Conservation (phyloP, 2,797 vertebrate species). For the Darevskia nairensis region DNA sequence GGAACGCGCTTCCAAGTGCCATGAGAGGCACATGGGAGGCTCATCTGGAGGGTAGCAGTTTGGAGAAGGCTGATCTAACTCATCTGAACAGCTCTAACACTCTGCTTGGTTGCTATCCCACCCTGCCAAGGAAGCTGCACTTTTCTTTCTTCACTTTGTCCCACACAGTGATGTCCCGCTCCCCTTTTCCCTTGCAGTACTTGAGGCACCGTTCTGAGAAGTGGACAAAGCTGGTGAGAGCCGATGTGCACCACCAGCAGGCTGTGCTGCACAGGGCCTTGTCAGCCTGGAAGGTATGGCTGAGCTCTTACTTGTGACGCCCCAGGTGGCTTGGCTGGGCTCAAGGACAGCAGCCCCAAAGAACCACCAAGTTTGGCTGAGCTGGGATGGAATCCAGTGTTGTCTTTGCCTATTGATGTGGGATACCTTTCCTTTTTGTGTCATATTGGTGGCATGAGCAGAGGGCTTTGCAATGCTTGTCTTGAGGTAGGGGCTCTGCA, state of each 20-base stretch:
- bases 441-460: no score
- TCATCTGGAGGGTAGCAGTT: no score
- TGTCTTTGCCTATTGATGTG: no score
- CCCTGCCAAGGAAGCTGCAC: neutral
- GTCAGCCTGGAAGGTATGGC: constrained; percentile 84
- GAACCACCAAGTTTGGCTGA: neutral
- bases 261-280: constrained; percentile 75
- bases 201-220: constrained; percentile 74
- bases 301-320: neutral
- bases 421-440: neutral
- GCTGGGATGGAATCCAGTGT: neutral
- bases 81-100: no score
- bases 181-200: constrained; percentile 73
- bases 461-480: neutral
- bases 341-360: neutral
- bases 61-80: no score
- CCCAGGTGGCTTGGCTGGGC: neutral
- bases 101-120: neutral
- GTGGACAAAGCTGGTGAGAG: constrained; percentile 67
- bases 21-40: no score
- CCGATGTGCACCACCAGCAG: constrained; percentile 73
- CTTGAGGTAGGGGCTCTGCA: neutral
- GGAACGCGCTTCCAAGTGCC: no score
- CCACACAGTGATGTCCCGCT: neutral
- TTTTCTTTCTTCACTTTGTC: accelerated